These are phyloP conservation scores for Nicator chloris DNA, from an alignment of 2,113 vertebrate species.

Conservation along the genomic window DNA sequence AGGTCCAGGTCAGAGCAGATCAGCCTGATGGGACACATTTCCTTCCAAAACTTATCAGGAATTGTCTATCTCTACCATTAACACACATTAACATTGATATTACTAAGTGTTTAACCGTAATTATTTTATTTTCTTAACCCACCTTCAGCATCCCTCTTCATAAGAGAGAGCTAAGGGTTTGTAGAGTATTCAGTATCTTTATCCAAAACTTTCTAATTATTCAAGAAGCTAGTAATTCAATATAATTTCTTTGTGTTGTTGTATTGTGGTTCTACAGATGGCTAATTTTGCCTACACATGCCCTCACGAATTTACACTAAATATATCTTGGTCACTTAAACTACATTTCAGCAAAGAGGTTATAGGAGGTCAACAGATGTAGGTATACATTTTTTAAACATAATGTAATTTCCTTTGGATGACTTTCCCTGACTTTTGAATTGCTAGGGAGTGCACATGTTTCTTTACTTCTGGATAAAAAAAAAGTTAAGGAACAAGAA, in stretches of 20 bases:
- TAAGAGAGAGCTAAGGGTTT: background rate
- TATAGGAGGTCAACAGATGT: background rate
- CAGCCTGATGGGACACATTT: background rate
- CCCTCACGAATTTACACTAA: slow-evolving; percentile 8
- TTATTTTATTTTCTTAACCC: background rate
- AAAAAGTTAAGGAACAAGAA: background rate
- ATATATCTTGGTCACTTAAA: slow-evolving; percentile 13
- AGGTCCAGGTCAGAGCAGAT: background rate
- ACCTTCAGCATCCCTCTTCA: background rate
- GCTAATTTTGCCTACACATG: background rate
- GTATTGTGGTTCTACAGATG: slow-evolving; percentile 9
- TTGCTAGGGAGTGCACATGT: background rate
- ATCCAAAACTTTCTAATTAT: background rate
- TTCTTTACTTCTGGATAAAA: background rate
- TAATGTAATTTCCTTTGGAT: background rate
- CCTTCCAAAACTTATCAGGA: background rate
- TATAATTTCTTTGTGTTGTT: slow-evolving; percentile 18
- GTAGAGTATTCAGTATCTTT: background rate
- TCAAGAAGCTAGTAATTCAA: background rate
- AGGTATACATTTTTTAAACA: background rate
- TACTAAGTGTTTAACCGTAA: background rate
- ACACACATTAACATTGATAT: background rate
- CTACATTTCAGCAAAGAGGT: background rate
- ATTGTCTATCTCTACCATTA: background rate
- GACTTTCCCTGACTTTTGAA: background rate